A percentile compares a stretch with the other conserved stretches of the same genome.
Evolutionary conservation across 2,113 vertebrate species (phyloP).

Genomic region (Corvus hawaiiensis): DNA sequence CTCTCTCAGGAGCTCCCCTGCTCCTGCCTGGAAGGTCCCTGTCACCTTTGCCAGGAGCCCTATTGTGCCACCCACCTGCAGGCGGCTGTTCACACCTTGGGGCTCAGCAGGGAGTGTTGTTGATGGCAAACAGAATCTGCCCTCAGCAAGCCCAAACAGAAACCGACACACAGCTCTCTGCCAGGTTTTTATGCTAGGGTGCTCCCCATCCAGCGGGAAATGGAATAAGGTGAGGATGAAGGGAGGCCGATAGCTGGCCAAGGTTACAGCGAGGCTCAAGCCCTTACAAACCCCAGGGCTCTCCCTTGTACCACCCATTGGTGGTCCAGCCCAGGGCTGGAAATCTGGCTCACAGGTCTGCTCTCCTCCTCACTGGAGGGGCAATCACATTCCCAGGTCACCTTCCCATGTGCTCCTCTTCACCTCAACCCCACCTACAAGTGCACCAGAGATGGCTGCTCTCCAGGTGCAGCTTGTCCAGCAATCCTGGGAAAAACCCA

Average conservation of each 20-base stretch:
- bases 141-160: neutral
- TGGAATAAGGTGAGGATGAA: neutral
- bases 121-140: neutral
- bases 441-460: neutral
- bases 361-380: neutral
- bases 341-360: neutral
- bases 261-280: neutral
- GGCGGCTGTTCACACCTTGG: rapidly evolving
- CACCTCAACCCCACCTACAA: rapidly evolving
- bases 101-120: neutral
- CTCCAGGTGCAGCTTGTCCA: neutral
- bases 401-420: neutral
- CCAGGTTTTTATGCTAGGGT: neutral
- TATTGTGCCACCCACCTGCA: neutral
- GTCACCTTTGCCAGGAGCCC: neutral
- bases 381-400: neutral
- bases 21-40: neutral
- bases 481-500: neutral
- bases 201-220: neutral
- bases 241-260: neutral
- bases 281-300: neutral
- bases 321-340: neutral
- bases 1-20: neutral
- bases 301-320: neutral
- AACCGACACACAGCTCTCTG: neutral